Conservation (phyloP, 1,140 invertebrate genomes). For the Mylabris phalerata region DNA sequence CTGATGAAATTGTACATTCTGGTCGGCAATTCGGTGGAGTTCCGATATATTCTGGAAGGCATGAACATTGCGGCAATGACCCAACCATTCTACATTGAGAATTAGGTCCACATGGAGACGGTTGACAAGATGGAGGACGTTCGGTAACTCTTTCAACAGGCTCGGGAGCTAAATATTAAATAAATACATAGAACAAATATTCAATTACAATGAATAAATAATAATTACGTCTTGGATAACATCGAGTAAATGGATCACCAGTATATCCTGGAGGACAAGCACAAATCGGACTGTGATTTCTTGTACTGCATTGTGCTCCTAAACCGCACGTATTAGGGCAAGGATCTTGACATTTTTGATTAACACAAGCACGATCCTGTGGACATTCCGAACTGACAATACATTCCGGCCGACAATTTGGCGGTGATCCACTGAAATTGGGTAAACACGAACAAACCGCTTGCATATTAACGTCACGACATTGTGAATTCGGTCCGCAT, state of each 20-base stretch:
- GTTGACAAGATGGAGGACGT: constrained; percentile 62
- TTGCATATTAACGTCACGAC: constrained; percentile 48
- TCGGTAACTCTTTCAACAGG: constrained; percentile 44
- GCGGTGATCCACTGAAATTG: constrained; percentile 54
- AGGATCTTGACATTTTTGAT: constrained; percentile 56
- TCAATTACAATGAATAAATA: neutral
- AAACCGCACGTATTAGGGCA: constrained; percentile 57
- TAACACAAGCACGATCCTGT: constrained; percentile 53
- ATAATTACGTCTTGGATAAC: constrained; percentile 44
- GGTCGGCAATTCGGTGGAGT: constrained; percentile 67
- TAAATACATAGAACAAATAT: neutral
- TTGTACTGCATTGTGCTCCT: constrained; percentile 52
- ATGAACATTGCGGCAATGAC: constrained; percentile 69
- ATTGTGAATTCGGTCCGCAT: constrained; percentile 62
- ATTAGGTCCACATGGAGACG: constrained; percentile 75
- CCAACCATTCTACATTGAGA: constrained; percentile 66
- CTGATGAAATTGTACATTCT: constrained; percentile 64
- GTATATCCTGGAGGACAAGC: constrained; percentile 64
- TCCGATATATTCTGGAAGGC: constrained; percentile 65
- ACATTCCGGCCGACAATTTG: constrained; percentile 57
- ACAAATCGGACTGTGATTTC: constrained; percentile 58
- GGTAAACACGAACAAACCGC: constrained; percentile 58
- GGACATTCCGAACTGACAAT: constrained; percentile 56
- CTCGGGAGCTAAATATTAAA: constrained; percentile 20
- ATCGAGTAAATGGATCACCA: constrained; percentile 66